These are phyloP conservation scores for Hemaris fuciformis DNA, from an alignment of 2,888 invertebrate genomes.

Conservation along the genomic window DNA sequence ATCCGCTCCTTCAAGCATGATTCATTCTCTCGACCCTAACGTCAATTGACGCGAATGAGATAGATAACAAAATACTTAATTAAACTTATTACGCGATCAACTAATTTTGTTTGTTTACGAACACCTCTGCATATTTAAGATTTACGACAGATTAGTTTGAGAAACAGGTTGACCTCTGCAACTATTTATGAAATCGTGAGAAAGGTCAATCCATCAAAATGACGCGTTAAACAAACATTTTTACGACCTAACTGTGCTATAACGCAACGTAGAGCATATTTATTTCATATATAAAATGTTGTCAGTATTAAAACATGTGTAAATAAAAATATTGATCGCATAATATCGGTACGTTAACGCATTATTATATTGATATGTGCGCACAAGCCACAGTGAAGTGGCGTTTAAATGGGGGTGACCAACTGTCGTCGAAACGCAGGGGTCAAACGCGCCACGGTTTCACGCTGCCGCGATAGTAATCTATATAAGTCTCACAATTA, in stretches of 20 bases:
- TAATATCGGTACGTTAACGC: slow-evolving; percentile 63
- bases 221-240: slow-evolving; percentile 2
- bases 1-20: slow-evolving; percentile 79
- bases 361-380: slow-evolving; percentile 62
- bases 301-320: slow-evolving; percentile 14
- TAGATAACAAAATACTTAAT: slow-evolving; percentile 49
- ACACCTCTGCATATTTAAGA: not conserved
- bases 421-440: slow-evolving; percentile 76
- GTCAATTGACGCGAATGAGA: slow-evolving; percentile 67
- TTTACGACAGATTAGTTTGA: not conserved
- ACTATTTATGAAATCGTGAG: not conserved
- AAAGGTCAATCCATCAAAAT: not conserved
- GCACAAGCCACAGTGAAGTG: slow-evolving; percentile 79
- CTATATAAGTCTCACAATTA: slow-evolving; percentile 71
- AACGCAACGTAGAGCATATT: not conserved
- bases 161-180: slow-evolving; percentile 1
- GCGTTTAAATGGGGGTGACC: slow-evolving; percentile 79
- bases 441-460: slow-evolving; percentile 72
- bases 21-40: slow-evolving; percentile 69
- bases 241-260: not conserved
- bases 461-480: slow-evolving; percentile 75
- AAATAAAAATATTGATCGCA: slow-evolving; percentile 43
- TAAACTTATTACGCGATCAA: slow-evolving; percentile 31
- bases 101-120: slow-evolving; percentile 12
- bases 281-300: not conserved